Percentiles rank a stretch among this genome's conserved stretches.
Evolutionary conservation across 2,797 vertebrate genomes (phyloP).

Genomic region (Apodemus agrarius): DNA sequence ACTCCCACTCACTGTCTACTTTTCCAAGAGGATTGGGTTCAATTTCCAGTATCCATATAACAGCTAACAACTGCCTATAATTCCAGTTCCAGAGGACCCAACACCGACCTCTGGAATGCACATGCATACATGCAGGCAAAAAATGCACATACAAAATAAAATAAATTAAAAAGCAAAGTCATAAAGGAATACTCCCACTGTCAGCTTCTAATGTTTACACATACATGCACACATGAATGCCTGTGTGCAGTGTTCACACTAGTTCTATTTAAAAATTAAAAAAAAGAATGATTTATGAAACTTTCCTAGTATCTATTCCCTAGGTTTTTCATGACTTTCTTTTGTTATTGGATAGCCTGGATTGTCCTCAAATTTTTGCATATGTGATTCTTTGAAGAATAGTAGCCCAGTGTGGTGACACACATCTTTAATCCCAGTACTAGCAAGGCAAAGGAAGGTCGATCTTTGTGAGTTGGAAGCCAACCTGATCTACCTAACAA

Average conservation of each 20-base stretch:
- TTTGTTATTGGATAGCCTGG: neutral
- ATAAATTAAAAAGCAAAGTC: neutral
- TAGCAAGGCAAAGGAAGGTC: neutral
- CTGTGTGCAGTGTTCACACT: neutral
- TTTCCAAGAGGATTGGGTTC: neutral
- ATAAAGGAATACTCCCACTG: neutral
- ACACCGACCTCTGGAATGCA: neutral
- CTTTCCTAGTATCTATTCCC: neutral
- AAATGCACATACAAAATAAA: neutral
- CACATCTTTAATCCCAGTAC: neutral
- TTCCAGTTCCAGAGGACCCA: neutral
- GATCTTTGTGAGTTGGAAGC: neutral
- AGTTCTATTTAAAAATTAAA: neutral
- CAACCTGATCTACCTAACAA: neutral
- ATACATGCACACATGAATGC: neutral
- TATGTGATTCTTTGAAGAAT: conserved; percentile 23
- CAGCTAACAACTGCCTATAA: neutral
- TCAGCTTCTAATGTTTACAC: neutral
- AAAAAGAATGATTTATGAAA: neutral
- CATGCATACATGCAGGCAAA: neutral
- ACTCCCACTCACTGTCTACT: neutral
- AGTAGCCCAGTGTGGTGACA: neutral
- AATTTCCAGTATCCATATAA: neutral
- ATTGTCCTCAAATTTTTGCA: neutral
- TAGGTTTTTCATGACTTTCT: neutral